Evolutionary conservation across 2,888 invertebrate genomes (phyloP).

Genomic region (Pseudolycoriella hygida): DNA sequence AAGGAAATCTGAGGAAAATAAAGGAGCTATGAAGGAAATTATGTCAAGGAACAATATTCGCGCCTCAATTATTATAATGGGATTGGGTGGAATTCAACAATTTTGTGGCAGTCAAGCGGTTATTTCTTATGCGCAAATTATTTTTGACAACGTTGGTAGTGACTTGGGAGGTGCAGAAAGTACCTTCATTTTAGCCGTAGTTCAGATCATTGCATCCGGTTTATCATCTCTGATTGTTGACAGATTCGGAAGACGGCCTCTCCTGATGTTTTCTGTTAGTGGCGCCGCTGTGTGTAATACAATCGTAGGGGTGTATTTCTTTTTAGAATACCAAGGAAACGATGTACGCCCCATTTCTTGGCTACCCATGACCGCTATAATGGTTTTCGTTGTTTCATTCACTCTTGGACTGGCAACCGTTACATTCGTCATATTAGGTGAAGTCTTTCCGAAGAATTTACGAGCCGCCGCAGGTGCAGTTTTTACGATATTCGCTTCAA

Average conservation of each 20-base stretch:
- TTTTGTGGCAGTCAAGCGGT: conserved; percentile 42
- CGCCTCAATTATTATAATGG: conserved; percentile 38
- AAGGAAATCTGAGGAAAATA: conserved; percentile 15
- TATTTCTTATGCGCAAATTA: conserved; percentile 39
- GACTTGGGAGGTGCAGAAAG: conserved; percentile 32
- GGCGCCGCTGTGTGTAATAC: conserved; percentile 35
- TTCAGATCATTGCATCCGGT: conserved; percentile 37
- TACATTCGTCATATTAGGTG: conserved; percentile 42
- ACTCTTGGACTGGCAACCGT: conserved; percentile 43
- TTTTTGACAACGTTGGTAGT: conserved; percentile 37
- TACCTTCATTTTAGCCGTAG: conserved; percentile 34
- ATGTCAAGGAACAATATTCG: conserved; percentile 33
- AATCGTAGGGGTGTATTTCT: conserved; percentile 37
- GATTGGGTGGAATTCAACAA: conserved; percentile 41
- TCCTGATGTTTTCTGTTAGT: conserved; percentile 40
- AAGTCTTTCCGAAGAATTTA: conserved; percentile 43
- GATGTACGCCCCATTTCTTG: conserved; percentile 30
- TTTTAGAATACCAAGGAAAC: conserved; percentile 16
- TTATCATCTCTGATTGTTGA: conserved; percentile 40
- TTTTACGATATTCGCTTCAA: conserved; percentile 39
- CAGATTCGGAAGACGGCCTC: conserved; percentile 38
- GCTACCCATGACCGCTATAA: conserved; percentile 38
- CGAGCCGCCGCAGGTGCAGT: conserved; percentile 45
- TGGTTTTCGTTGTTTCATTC: conserved; percentile 41
- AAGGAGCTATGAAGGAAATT: conserved; percentile 34